Evolutionary conservation across 2,888 invertebrate species (phyloP).

Genomic region (Pheosia tremula): DNA sequence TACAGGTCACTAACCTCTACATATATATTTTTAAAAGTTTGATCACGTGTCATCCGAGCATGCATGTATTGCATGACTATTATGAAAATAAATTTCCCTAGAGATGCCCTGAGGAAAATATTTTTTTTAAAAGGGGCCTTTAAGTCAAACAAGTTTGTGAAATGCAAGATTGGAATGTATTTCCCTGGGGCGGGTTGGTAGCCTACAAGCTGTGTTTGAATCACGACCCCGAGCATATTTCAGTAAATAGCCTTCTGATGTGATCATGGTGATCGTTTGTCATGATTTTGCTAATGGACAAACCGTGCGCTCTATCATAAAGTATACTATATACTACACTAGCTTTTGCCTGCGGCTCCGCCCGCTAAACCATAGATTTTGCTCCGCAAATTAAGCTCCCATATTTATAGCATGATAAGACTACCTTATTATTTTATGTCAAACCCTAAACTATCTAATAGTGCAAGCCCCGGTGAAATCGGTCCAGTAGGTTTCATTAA

Average conservation of each 20-base stretch:
- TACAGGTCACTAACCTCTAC: too few relatives aligned
- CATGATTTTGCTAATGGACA: too few relatives aligned
- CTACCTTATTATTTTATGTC: too few relatives aligned
- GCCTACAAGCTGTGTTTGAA: slow-evolving; percentile 4
- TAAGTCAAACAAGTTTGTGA: slow-evolving; percentile 40
- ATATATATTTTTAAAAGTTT: not conserved
- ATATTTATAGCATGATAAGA: too few relatives aligned
- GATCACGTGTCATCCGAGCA: not conserved
- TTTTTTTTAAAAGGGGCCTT: slow-evolving; percentile 32
- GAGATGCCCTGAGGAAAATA: slow-evolving; percentile 33
- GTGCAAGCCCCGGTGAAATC: too few relatives aligned
- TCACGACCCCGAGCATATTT: not conserved
- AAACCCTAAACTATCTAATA: too few relatives aligned
- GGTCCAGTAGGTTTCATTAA: too few relatives aligned
- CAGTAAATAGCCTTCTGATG: not conserved
- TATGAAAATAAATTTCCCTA: slow-evolving; percentile 33
- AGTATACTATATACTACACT: too few relatives aligned
- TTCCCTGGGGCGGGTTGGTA: slow-evolving; percentile 51
- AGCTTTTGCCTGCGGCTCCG: too few relatives aligned
- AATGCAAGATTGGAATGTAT: slow-evolving; percentile 43
- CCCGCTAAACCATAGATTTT: too few relatives aligned
- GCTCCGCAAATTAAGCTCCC: too few relatives aligned
- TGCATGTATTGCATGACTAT: slow-evolving; percentile 23
- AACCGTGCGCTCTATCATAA: too few relatives aligned
- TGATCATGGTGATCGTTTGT: not conserved